These are phyloP conservation scores for Ceratothoa steindachneri DNA, from an alignment of 2,888 invertebrate species.

Conservation along the genomic window DNA sequence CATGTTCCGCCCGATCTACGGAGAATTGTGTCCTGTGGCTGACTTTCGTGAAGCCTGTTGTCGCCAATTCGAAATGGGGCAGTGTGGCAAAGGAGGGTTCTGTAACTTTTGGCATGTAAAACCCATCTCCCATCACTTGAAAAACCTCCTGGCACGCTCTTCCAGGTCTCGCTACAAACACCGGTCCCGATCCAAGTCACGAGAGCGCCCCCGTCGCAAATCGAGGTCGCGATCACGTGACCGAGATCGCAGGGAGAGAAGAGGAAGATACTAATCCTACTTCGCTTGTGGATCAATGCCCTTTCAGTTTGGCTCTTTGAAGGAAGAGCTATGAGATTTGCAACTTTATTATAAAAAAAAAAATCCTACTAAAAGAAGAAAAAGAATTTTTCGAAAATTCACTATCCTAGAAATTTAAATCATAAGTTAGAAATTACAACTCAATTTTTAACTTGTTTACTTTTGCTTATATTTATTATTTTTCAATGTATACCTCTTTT, in stretches of 20 bases:
- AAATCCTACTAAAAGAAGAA: too few relatives aligned
- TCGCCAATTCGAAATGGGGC: constrained; percentile 59
- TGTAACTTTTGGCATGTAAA: constrained; percentile 47
- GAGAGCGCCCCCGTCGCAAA: constrained; percentile 25
- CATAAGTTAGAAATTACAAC: too few relatives aligned
- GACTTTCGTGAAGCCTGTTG: constrained; percentile 62
- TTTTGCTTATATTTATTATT: too few relatives aligned
- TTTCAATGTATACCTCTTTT: too few relatives aligned
- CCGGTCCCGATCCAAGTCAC: constrained; percentile 38
- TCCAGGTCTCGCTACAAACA: constrained; percentile 41
- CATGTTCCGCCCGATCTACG: constrained; percentile 59
- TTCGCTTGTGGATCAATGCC: background rate
- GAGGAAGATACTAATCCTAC: constrained; percentile 34
- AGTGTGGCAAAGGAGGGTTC: constrained; percentile 47
- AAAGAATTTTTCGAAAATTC: too few relatives aligned
- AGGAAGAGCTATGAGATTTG: too few relatives aligned
- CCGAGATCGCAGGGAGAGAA: constrained; percentile 41
- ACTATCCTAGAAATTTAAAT: too few relatives aligned
- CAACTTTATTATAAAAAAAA: too few relatives aligned
- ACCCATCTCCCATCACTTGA: constrained; percentile 45
- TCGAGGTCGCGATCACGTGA: constrained; percentile 35
- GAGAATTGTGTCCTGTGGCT: constrained; percentile 60
- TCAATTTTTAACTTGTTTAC: too few relatives aligned
- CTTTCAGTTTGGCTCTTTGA: too few relatives aligned
- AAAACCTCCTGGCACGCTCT: constrained; percentile 41